These are phyloP conservation scores for Blera fallax DNA, from an alignment of 2,888 invertebrate genomes.

Conservation along the genomic window DNA sequence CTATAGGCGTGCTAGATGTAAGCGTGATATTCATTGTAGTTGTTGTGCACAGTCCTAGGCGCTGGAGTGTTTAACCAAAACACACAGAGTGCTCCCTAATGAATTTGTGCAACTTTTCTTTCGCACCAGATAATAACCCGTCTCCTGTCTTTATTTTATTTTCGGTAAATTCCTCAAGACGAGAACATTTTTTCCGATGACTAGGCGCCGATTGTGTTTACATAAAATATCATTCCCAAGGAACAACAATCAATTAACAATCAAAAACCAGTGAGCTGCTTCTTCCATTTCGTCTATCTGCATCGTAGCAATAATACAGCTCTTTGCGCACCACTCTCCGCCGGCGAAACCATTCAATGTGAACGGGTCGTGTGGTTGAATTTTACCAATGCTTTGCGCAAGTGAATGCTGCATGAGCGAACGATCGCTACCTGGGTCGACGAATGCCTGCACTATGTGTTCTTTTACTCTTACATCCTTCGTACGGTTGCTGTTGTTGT, in stretches of 20 bases:
- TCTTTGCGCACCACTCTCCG: conserved; percentile 1
- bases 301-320: neutral
- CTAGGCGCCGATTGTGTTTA: conserved; percentile 1
- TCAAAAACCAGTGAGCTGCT: neutral
- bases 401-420: neutral
- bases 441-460: conserved; percentile 5
- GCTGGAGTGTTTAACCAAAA: too few relatives aligned
- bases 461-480: neutral
- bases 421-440: conserved; percentile 5
- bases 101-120: too few relatives aligned
- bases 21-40: too few relatives aligned
- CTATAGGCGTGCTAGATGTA: too few relatives aligned
- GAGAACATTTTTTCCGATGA: too few relatives aligned
- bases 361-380: conserved; percentile 11
- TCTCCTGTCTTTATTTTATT: too few relatives aligned
- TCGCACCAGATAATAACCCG: too few relatives aligned
- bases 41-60: too few relatives aligned
- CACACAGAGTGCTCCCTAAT: too few relatives aligned
- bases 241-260: conserved; percentile 5
- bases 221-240: conserved; percentile 14
- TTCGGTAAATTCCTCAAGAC: too few relatives aligned
- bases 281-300: conserved; percentile 9
- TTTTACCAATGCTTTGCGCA: conserved; percentile 3
- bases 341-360: neutral
- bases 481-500: neutral